A percentile compares a stretch with the other conserved stretches of the same genome.
Evolutionary conservation across 2,113 vertebrate genomes (phyloP).

Genomic region (Megaceryle maxima): DNA sequence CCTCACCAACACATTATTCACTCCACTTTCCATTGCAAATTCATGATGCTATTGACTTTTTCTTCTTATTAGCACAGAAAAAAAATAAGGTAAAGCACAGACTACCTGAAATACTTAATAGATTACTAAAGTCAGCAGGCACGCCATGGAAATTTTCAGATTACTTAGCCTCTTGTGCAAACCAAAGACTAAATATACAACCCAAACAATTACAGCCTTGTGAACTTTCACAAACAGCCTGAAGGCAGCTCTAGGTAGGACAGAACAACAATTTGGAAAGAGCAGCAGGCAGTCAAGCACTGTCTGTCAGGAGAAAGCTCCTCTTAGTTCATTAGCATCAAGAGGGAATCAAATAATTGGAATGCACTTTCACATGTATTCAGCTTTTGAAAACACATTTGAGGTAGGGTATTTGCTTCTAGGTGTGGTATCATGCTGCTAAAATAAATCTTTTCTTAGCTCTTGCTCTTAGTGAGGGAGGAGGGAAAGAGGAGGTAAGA

Average conservation of each 20-base stretch:
- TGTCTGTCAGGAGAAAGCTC: neutral
- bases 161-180: neutral
- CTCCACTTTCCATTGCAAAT: neutral
- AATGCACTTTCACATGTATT: neutral
- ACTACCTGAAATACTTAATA: neutral
- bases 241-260: neutral
- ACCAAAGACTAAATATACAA: neutral
- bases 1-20: neutral
- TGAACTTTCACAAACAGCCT: slow-evolving; percentile 8
- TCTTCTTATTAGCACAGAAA: neutral
- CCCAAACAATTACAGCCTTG: neutral
- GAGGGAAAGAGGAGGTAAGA: neutral
- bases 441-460: neutral
- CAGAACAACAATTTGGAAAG: neutral
- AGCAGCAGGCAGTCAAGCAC: neutral
- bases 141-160: neutral
- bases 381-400: neutral
- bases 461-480: neutral
- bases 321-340: slow-evolving; percentile 1
- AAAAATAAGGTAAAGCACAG: neutral
- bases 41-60: neutral
- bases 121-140: neutral
- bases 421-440: neutral
- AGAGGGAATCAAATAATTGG: slow-evolving; percentile 12
- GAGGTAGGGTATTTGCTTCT: neutral